A percentile compares a stretch with the other conserved stretches of the same genome.
phyloP scores from a whole-genome alignment of 2,888 invertebrate genomes.

The Pilophorus perplexus region DNA sequence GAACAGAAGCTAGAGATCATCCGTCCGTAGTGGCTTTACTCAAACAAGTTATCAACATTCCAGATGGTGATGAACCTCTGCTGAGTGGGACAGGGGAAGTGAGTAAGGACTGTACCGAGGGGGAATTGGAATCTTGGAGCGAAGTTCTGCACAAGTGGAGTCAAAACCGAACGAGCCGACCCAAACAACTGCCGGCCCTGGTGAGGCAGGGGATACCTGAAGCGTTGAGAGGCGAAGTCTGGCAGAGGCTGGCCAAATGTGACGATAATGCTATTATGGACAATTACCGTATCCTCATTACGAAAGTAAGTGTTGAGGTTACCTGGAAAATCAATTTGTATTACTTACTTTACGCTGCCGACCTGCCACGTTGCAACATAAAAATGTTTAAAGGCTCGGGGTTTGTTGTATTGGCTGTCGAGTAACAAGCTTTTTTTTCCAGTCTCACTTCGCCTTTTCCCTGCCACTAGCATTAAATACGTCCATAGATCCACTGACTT shows the following conservation, averaged over 20 bases:
- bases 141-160: conserved; percentile 74
- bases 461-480: no score
- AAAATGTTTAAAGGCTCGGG: no score
- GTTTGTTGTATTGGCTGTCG: no score
- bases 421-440: no score
- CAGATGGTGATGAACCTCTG: conserved; percentile 88
- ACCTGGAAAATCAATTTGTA: no score
- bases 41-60: no score
- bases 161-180: conserved; percentile 58
- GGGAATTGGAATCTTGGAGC: conserved; percentile 89
- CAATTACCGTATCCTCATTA: conserved; percentile 85
- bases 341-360: no score
- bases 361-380: no score
- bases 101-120: conserved; percentile 92
- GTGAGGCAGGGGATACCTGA: conserved; percentile 91
- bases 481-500: no score
- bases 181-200: conserved; percentile 75
- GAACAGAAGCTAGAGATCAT: no score
- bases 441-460: no score
- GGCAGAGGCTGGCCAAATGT: conserved; percentile 90
- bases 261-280: conserved; percentile 85
- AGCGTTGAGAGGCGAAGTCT: conserved; percentile 93
- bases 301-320: conserved; percentile 64
- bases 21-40: no score
- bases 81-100: conserved; percentile 97